Evolutionary conservation across 2,113 vertebrate species (phyloP).

Genomic region (Sturnus vulgaris): DNA sequence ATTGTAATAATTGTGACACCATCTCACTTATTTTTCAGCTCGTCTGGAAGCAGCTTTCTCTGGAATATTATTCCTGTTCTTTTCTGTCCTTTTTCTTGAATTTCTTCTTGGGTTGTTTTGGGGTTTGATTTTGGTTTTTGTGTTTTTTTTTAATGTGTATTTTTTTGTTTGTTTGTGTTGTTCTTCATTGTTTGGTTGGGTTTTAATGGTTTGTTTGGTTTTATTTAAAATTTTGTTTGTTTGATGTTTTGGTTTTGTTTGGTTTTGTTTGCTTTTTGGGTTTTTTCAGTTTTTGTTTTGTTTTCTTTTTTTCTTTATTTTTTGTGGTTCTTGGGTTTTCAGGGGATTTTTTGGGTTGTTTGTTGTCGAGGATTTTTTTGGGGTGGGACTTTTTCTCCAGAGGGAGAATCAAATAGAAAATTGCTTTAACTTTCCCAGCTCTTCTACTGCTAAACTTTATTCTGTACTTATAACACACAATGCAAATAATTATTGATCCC

Average conservation of each 20-base stretch:
- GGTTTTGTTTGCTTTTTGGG: not conserved
- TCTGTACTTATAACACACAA: not conserved
- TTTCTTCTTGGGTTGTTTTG: not conserved
- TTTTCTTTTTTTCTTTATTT: not conserved
- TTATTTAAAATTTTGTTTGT: not conserved
- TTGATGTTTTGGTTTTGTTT: accelerated
- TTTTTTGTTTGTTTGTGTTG: too few relatives aligned
- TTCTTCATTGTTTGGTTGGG: not conserved
- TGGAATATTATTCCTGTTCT: not conserved
- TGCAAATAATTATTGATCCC: not conserved
- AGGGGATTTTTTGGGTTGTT: not conserved
- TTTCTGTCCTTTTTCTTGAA: not conserved
- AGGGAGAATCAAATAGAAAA: not conserved
- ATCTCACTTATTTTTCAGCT: not conserved
- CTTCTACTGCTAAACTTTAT: not conserved
- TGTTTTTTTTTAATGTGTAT: accelerated
- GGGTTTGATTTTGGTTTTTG: not conserved
- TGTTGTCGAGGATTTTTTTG: not conserved
- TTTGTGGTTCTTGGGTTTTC: accelerated
- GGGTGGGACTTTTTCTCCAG: not conserved
- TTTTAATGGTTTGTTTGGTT: not conserved
- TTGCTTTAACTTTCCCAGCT: not conserved
- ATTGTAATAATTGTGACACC: not conserved
- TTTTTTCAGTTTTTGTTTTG: too few relatives aligned
- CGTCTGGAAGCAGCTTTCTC: not conserved